Conservation (phyloP, 2,113 vertebrate genomes). For the Epinephelus moara region DNA sequence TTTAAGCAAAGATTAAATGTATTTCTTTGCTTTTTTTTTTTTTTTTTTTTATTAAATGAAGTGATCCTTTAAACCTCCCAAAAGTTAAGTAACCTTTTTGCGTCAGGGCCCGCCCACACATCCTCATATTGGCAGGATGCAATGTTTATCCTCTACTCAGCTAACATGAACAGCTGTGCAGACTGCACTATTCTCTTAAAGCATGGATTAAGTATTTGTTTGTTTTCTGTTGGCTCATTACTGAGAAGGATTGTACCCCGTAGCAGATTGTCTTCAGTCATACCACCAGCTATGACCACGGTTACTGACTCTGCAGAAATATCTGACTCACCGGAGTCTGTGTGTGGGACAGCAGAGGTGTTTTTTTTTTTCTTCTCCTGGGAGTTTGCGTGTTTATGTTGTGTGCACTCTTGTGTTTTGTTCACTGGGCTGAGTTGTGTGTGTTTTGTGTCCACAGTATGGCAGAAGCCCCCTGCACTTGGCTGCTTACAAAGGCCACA, state of each 20-base stretch:
- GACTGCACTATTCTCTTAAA: slow-evolving; percentile 27
- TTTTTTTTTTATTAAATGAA: not conserved
- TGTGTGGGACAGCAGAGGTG: not conserved
- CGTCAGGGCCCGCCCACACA: not conserved
- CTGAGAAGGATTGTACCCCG: slow-evolving; percentile 29
- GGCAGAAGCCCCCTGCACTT: slow-evolving; percentile 95
- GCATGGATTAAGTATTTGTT: slow-evolving; percentile 65
- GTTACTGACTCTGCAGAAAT: not conserved
- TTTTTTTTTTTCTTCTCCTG: not conserved
- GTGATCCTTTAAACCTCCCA: not conserved
- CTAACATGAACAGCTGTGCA: slow-evolving; percentile 47
- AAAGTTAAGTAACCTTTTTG: slow-evolving; percentile 13
- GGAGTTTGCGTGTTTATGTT: not conserved
- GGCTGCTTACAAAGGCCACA: slow-evolving; percentile 95
- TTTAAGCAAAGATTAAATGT: too few species aligned
- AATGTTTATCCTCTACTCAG: slow-evolving; percentile 26
- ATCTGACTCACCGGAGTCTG: slow-evolving; percentile 23
- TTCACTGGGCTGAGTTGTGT: slow-evolving; percentile 37
- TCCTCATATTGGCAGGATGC: slow-evolving; percentile 17
- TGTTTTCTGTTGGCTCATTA: slow-evolving; percentile 54
- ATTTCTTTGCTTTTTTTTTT: not conserved
- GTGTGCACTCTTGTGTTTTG: not conserved
- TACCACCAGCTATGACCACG: not conserved
- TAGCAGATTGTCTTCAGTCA: slow-evolving; percentile 14
- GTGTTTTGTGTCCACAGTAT: slow-evolving; percentile 86